Evolutionary conservation across 2,797 vertebrate species (phyloP).

Genomic region (Acropternis orthonyx): DNA sequence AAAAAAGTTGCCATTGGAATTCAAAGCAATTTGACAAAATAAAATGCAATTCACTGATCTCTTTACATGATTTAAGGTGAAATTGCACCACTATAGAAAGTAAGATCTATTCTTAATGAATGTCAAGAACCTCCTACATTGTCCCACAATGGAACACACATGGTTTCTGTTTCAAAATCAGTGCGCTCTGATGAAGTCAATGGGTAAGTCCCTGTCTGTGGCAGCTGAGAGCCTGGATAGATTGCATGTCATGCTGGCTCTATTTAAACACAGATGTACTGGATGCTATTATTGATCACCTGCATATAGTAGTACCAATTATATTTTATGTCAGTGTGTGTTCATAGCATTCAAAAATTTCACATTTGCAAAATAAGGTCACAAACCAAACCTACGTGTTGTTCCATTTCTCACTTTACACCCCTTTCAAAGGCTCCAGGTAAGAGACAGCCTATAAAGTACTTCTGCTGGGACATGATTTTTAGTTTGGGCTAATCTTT

Average conservation of each 20-base stretch:
- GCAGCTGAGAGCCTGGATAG: not conserved
- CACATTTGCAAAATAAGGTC: not conserved
- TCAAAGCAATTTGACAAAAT: not conserved
- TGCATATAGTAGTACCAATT: not conserved
- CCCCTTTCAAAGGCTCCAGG: not conserved
- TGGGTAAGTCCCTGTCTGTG: not conserved
- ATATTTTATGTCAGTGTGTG: not conserved
- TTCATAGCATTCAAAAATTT: not conserved
- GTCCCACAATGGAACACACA: not conserved
- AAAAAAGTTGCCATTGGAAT: not conserved
- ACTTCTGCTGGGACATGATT: not conserved
- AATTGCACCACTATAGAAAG: not conserved
- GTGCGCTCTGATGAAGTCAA: not conserved
- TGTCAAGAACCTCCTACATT: not conserved
- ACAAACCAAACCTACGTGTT: not conserved
- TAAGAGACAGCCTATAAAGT: not conserved
- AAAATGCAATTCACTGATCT: not conserved
- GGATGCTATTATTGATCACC: not conserved
- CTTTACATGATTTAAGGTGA: not conserved
- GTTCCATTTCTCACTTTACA: not conserved
- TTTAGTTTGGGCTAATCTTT: not conserved
- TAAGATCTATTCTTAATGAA: not conserved
- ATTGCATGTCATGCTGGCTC: not conserved
- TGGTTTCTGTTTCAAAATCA: not conserved
- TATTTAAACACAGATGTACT: not conserved